These are phyloP conservation scores for Coelinius sp. DNA, from an alignment of 2,888 invertebrate species.

Conservation along the genomic window DNA sequence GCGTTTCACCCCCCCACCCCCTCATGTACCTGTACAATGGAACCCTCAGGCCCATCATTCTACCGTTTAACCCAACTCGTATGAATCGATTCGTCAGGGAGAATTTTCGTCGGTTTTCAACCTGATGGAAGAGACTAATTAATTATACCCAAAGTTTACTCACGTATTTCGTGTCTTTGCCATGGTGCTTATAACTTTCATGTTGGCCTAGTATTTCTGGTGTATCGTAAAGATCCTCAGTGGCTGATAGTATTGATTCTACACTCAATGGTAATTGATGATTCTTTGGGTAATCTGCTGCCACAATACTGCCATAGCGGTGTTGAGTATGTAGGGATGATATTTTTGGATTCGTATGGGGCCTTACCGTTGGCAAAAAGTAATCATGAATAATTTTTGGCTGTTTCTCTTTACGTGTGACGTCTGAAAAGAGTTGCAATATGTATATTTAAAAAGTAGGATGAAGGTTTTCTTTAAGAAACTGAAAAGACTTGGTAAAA, in stretches of 20 bases:
- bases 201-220: not conserved
- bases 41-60: constrained; percentile 13
- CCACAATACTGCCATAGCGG: not conserved
- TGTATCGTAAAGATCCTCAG: not conserved
- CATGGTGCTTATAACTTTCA: constrained; percentile 22
- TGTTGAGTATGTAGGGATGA: not conserved
- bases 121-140: constrained; percentile 21
- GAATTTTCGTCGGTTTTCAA: constrained; percentile 23
- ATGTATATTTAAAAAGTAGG: constrained; percentile 1
- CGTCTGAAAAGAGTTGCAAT: not conserved
- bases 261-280: not conserved
- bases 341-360: not conserved
- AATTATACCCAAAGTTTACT: constrained; percentile 22
- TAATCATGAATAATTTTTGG: not conserved
- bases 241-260: constrained; percentile 2
- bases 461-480: constrained; percentile 1
- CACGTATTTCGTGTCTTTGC: constrained; percentile 25
- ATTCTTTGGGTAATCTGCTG: not conserved
- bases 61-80: constrained; percentile 18
- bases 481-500: constrained; percentile 15
- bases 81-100: constrained; percentile 20
- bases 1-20: constrained; percentile 22
- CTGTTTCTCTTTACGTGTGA: not conserved
- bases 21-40: constrained; percentile 20
- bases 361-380: not conserved